These are phyloP conservation scores for Sarcophaga variegata DNA, from an alignment of 2,888 invertebrate genomes.

Conservation along the genomic window DNA sequence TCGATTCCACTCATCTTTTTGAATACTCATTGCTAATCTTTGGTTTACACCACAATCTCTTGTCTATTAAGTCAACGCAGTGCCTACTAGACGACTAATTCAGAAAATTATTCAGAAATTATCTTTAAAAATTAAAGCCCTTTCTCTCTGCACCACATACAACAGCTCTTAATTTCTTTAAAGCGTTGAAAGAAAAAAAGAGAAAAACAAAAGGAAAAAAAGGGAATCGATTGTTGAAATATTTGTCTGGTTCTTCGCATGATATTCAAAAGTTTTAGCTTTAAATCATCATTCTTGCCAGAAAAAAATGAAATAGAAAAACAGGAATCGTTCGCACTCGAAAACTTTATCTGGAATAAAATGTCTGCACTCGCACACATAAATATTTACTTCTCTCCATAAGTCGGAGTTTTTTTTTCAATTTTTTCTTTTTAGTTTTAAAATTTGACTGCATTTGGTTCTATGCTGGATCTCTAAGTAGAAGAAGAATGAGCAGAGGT, in stretches of 20 bases:
- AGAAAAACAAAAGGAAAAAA: neutral
- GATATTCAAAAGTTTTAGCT: constrained; percentile 35
- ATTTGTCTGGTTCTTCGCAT: constrained; percentile 33
- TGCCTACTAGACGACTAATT: too few species aligned
- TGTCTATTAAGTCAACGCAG: too few species aligned
- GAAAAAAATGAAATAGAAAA: constrained; percentile 23
- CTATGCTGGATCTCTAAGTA: too few species aligned
- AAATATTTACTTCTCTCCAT: constrained; percentile 38
- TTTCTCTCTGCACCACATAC: neutral
- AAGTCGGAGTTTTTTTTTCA: constrained; percentile 40
- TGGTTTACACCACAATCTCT: too few species aligned
- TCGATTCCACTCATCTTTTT: too few species aligned
- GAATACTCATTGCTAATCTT: too few species aligned
- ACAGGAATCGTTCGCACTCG: neutral
- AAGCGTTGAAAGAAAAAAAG: neutral
- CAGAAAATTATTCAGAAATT: too few species aligned
- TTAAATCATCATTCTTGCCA: constrained; percentile 29
- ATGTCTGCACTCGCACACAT: constrained; percentile 24
- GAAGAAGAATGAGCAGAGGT: neutral
- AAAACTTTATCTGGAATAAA: constrained; percentile 43
- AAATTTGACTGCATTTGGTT: neutral
- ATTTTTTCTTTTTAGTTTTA: constrained; percentile 5
- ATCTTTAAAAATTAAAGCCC: too few species aligned
- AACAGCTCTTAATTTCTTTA: neutral
- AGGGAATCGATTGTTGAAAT: constrained; percentile 34